phyloP scores from a whole-genome alignment of 2,797 vertebrate species.

The Myotis findleyi region DNA sequence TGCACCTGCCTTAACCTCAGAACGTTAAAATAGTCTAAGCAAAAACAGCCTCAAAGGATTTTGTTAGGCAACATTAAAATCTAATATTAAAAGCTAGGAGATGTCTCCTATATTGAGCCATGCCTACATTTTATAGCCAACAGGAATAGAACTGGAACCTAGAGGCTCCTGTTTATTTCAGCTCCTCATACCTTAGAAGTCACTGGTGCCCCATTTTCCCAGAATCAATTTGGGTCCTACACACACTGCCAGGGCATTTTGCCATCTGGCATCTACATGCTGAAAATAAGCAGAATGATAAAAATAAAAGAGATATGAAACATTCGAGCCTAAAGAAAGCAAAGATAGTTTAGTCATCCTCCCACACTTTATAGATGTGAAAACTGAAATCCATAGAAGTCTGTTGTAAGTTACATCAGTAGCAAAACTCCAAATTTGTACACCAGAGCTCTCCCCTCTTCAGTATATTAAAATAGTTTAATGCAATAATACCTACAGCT shows the following conservation, averaged over 20 bases:
- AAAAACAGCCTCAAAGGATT: background rate
- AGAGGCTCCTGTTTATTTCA: constrained; percentile 22
- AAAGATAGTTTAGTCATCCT: background rate
- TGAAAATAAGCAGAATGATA: constrained; percentile 1
- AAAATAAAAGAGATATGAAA: constrained; percentile 62
- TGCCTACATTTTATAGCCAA: background rate
- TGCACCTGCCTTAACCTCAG: background rate
- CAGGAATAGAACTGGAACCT: constrained; percentile 17
- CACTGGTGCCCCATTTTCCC: constrained; percentile 3
- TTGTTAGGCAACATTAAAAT: constrained; percentile 45
- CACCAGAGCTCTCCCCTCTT: background rate
- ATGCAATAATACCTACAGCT: background rate
- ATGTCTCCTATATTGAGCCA: background rate
- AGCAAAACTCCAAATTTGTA: constrained; percentile 11
- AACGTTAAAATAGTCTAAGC: background rate
- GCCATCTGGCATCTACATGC: constrained; percentile 46
- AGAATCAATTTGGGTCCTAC: constrained; percentile 42
- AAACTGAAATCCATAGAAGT: background rate
- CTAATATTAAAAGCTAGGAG: constrained; percentile 6
- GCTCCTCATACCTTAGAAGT: background rate
- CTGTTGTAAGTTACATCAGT: background rate
- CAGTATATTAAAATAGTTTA: background rate
- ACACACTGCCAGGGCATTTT: constrained; percentile 19
- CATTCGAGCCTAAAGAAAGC: constrained; percentile 13
- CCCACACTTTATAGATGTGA: constrained; percentile 11